Conservation (phyloP, 35 echinoderm and acorn worm species). For the Antedon bifida region DNA sequence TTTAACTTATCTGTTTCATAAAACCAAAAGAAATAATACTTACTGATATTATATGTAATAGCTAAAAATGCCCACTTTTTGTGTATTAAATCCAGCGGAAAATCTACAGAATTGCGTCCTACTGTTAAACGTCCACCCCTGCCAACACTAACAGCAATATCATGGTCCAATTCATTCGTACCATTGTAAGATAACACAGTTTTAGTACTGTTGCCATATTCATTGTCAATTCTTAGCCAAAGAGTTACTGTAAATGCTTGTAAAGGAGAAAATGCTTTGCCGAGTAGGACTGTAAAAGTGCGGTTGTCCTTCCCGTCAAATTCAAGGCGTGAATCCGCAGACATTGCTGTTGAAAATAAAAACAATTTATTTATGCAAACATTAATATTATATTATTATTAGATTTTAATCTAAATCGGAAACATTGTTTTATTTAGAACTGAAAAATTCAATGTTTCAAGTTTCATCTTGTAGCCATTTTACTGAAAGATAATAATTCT, state of each 20-base stretch:
- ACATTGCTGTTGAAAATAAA: slow-evolving; percentile 29
- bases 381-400: neutral
- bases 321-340: slow-evolving; percentile 49
- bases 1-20: no score
- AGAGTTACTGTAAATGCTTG: slow-evolving; percentile 55
- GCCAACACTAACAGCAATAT: neutral
- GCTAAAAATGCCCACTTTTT: neutral
- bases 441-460: no score
- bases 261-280: slow-evolving; percentile 60
- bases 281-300: slow-evolving; percentile 61
- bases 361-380: neutral
- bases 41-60: slow-evolving; percentile 1
- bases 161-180: neutral
- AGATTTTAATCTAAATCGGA: no score
- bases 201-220: neutral
- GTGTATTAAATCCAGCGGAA: neutral
- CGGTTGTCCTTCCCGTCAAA: slow-evolving; percentile 8
- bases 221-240: slow-evolving; percentile 47
- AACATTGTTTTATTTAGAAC: no score
- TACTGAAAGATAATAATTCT: no score
- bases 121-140: neutral
- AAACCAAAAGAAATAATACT: neutral
- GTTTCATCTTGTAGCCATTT: no score
- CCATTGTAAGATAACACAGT: slow-evolving; percentile 51
- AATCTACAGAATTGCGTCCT: neutral